These are phyloP conservation scores for Salvelinus fontinalis DNA, from an alignment of 2,113 vertebrate species.

Conservation along the genomic window DNA sequence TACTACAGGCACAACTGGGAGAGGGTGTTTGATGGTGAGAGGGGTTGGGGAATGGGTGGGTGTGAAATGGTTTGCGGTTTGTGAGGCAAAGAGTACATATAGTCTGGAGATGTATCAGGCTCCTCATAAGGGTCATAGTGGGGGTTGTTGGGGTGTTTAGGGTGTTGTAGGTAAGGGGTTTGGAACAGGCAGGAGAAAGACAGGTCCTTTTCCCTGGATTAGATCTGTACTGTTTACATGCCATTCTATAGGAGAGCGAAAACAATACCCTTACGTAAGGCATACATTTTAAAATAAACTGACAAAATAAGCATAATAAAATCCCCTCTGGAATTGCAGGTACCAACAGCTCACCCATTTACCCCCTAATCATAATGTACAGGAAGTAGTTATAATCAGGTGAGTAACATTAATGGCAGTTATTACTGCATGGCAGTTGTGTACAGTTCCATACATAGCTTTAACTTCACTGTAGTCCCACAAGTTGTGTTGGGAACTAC, in stretches of 20 bases:
- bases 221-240: not conserved
- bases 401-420: too few relatives aligned
- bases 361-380: too few relatives aligned
- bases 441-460: not conserved
- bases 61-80: not conserved
- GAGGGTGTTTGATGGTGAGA: not conserved
- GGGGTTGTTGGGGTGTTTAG: not conserved
- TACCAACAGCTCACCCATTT: too few relatives aligned
- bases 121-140: too few relatives aligned
- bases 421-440: too few relatives aligned
- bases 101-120: not conserved
- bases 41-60: not conserved
- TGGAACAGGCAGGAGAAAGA: not conserved
- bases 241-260: not conserved
- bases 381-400: too few relatives aligned
- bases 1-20: not conserved
- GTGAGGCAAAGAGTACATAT: not conserved
- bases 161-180: not conserved
- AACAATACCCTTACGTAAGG: not conserved
- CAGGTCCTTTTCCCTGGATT: conserved; percentile 11
- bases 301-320: not conserved
- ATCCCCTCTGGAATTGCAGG: too few relatives aligned
- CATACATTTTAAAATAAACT: not conserved
- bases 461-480: not conserved
- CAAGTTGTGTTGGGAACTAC: not conserved